Evolutionary conservation across 2,797 vertebrate species (phyloP).

Genomic region (Acipenser oxyrinchus): DNA sequence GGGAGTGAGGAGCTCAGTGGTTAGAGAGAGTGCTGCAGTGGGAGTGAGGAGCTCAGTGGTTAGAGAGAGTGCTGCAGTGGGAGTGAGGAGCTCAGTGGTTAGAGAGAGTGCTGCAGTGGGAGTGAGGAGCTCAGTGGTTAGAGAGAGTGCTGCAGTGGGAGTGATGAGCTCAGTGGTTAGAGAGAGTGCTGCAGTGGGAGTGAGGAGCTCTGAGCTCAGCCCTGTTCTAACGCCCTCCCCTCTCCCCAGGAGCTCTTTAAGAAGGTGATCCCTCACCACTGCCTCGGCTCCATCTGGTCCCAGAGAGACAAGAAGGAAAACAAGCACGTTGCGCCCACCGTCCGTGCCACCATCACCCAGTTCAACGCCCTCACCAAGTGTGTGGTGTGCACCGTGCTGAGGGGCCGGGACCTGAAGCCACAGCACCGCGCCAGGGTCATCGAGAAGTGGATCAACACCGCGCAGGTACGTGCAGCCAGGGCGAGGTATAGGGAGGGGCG

Average conservation of each 20-base stretch:
- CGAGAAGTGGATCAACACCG: conserved; percentile 90
- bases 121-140: too few relatives aligned
- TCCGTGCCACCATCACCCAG: conserved; percentile 87
- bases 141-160: too few relatives aligned
- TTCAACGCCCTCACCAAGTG: conserved; percentile 82
- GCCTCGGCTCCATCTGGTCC: conserved; percentile 89
- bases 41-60: too few relatives aligned
- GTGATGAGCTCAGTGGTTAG: too few relatives aligned
- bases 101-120: too few relatives aligned
- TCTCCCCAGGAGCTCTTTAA: conserved; percentile 75
- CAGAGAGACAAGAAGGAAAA: conserved; percentile 83
- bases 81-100: too few relatives aligned
- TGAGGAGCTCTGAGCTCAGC: background rate
- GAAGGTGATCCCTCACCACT: conserved; percentile 87
- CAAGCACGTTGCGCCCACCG: conserved; percentile 75
- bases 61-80: too few relatives aligned
- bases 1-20: too few relatives aligned
- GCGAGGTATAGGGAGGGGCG: too few relatives aligned
- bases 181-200: background rate
- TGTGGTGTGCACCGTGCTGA: conserved; percentile 79
- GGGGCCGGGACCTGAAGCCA: conserved; percentile 65
- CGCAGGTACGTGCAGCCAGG: conserved; percentile 59
- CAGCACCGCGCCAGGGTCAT: conserved; percentile 81
- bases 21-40: too few relatives aligned
- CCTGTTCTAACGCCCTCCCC: background rate